These are phyloP conservation scores for Gastrophryne carolinensis DNA, from an alignment of 2,797 vertebrate species.

Conservation along the genomic window DNA sequence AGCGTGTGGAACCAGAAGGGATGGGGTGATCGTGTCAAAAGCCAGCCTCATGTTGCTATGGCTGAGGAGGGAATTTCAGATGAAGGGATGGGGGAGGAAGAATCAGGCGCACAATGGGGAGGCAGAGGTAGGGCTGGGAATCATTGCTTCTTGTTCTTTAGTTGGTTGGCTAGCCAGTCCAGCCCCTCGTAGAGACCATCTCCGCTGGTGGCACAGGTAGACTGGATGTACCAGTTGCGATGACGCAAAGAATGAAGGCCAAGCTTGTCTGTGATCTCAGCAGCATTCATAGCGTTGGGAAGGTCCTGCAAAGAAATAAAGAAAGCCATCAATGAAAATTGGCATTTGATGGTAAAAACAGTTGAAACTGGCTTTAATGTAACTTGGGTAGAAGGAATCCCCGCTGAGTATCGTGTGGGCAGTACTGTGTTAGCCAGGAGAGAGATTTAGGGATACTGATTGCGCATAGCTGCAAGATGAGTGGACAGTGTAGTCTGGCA, in stretches of 20 bases:
- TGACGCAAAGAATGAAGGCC: slow-evolving; percentile 92
- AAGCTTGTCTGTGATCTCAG: slow-evolving; percentile 96
- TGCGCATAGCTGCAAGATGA: no score
- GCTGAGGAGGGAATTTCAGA: slow-evolving; percentile 53
- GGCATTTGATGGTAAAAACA: no score
- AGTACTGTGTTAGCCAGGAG: no score
- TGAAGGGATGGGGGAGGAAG: slow-evolving; percentile 40
- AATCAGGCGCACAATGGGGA: slow-evolving; percentile 35
- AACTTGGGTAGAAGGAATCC: no score
- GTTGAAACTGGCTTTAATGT: no score
- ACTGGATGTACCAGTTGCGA: slow-evolving; percentile 97
- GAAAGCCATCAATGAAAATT: neutral
- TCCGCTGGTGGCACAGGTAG: slow-evolving; percentile 93
- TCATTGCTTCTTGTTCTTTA: slow-evolving; percentile 96
- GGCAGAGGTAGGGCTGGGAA: slow-evolving; percentile 44
- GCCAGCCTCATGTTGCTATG: slow-evolving; percentile 43
- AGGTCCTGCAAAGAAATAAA: slow-evolving; percentile 75
- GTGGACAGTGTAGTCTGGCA: no score
- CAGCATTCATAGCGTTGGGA: slow-evolving; percentile 95
- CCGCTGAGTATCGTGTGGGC: no score
- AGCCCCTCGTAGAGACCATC: slow-evolving; percentile 93
- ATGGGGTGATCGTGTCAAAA: slow-evolving; percentile 46
- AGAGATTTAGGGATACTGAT: no score
- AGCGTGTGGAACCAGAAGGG: slow-evolving; percentile 42
- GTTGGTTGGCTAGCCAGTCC: slow-evolving; percentile 96